Base-by-base conservation (phyloP, 2,888 invertebrate genomes). In the Philhelius pedissequus region DNA sequence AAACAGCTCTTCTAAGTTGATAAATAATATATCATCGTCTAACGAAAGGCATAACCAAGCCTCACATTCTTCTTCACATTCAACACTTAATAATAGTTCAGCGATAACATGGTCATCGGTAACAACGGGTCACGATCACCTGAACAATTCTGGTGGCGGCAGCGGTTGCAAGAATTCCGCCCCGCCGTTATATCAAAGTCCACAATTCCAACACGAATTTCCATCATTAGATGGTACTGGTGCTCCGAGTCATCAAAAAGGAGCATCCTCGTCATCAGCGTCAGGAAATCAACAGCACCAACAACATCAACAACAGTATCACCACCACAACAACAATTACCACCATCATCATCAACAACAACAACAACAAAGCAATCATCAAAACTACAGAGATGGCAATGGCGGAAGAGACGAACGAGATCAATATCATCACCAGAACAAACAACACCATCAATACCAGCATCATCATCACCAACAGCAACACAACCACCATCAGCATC, bases 181-280 rank as follows among this genome's bases (percentile, higher is more conserved):
- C 68, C 94, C 94, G 58, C 94, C 94, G 40, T 93, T 95, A 83
- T 95, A 96, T 88, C 96, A 97, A 92, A 96, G 95, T 92, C 94
- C 97, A 88, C 96, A 96, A 92, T 98, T 97, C 93, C 97, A 97
- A 93, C 97, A 97, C 95, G 98, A 98, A 93, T 98, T 98, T 93
- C 98, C 98, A 90, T 97, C 96, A 90, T 91, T 94, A 89, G 94
- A 94, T 91, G 94, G 94, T 88, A 92, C 94, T 89, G 93, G 93
- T 92, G 88, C 89, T 73, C 88, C 86, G 86, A 86, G 91, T 87
- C 90, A 92, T 90, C 93, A 93, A 87, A 86, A 87, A 86, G 77
- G 86, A 87, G 27, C 87, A 86, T 77, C 86, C 32, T 86, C 87
- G 87, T 87, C 75, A 71, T 71, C 88, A 86, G 48, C 86, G 81